Evolutionary conservation across 2,113 vertebrate species (phyloP).

Genomic region (Sander lucioperca): DNA sequence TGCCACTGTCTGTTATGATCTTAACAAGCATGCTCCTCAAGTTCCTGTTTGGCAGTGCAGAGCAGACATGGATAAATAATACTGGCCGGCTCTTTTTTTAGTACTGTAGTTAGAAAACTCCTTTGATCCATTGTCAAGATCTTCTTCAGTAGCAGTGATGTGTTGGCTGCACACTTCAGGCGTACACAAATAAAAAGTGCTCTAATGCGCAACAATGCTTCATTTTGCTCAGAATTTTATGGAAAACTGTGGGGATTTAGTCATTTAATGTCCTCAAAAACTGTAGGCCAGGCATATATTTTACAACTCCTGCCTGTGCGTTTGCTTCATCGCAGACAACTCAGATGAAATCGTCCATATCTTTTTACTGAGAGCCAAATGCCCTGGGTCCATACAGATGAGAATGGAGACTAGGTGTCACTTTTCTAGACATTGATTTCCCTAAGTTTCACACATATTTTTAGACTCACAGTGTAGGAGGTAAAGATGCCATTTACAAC

Average conservation of each 20-base stretch:
- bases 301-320: conserved; percentile 17
- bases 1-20: conserved; percentile 13
- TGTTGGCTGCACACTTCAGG: background rate
- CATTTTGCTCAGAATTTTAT: background rate
- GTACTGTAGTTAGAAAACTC: background rate
- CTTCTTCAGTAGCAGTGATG: background rate
- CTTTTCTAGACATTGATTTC: background rate
- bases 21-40: background rate
- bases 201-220: background rate
- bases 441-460: background rate
- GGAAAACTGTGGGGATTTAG: background rate
- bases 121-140: conserved; percentile 8
- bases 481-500: background rate
- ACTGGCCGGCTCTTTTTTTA: background rate
- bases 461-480: background rate
- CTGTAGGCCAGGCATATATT: background rate
- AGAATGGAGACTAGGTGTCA: background rate
- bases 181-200: background rate
- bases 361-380: conserved; percentile 1
- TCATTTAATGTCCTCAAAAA: conserved; percentile 17
- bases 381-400: background rate
- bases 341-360: background rate
- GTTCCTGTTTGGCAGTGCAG: background rate
- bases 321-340: conserved; percentile 40
- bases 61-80: background rate